Conservation (phyloP, 2,888 invertebrate genomes). For the Agrochola litura region DNA sequence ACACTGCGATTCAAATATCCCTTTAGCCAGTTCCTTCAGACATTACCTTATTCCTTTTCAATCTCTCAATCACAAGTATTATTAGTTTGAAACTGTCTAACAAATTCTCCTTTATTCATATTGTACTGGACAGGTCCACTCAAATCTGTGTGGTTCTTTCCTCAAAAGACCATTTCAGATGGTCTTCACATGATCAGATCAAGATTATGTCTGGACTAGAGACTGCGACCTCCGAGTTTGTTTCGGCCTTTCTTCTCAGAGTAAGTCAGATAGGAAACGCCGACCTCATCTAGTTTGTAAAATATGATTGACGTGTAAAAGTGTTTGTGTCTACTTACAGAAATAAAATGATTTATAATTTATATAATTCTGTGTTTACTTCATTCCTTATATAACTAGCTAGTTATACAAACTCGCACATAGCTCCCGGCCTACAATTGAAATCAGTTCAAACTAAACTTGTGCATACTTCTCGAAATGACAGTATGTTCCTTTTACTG, state of each 20-base stretch:
- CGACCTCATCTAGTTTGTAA: background rate
- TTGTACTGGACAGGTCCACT: background rate
- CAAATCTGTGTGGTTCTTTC: too few relatives aligned
- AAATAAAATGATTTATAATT: background rate
- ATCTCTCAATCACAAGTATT: background rate
- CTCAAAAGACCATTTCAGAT: background rate
- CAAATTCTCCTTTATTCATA: background rate
- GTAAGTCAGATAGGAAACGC: background rate
- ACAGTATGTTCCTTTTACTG: conserved; percentile 44
- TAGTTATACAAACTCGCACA: conserved; percentile 35
- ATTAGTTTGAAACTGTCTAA: background rate
- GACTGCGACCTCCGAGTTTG: background rate
- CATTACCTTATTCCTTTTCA: background rate
- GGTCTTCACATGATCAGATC: background rate
- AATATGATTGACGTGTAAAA: background rate
- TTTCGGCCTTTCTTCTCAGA: background rate
- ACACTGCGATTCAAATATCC: background rate
- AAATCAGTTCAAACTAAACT: conserved; percentile 52
- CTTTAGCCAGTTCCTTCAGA: background rate
- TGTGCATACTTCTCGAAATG: conserved; percentile 49
- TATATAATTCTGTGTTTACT: background rate
- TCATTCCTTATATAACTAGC: background rate
- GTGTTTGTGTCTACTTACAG: background rate
- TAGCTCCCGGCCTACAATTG: conserved; percentile 56
- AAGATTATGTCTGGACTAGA: background rate